Evolutionary conservation across 2,113 vertebrate species (phyloP), one percentile per base, ranked within the genome.

Genomic region (Misgurnus anguillicaudatus): DNA sequence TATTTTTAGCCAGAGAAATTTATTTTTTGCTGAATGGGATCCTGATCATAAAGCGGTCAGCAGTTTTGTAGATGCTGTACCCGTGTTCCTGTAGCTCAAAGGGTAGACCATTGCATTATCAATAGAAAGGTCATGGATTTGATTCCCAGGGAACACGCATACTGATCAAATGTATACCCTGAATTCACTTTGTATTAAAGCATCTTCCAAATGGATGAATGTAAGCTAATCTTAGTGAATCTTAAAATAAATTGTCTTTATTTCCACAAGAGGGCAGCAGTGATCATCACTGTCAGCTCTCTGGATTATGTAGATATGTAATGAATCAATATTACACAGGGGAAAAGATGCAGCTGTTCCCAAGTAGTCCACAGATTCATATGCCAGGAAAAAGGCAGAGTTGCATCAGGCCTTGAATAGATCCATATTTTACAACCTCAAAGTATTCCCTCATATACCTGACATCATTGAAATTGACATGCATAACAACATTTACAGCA

Each of bases 221-320:
- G 24, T 31, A 31, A 31, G 24, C 24, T 31, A 1, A 31, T 31
- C 2, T 31, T 31, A 31, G 24, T 31, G 24, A 31, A 31, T 31
- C 2, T 31, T 31, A 31, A 31, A 31, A 31, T 1, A 31, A 0
- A 45, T 48, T 4, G 19, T 9, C 4, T 45, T 68, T 75, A 11
- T 65, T 45, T 45, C 53, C 83, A 85, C 67, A 66, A 82, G 83
- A 80, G 66, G 73, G 77, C 70, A 79, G 61, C 36, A 63, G 9
- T 36, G n/a, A 68, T 31, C 53, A 24, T 65, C n/a, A 65, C 9
- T 11, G 36, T n/a, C 5, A 19, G 8, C 17, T 42, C 21, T 61
- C 16, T 48, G 19, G 14, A 6, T 9, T 6, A 39, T 63, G 38
- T 41, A 60, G 58, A 24, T 2, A 39, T 16, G 21, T n/a, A 71